These are phyloP conservation scores for Drosophila greeni DNA, from an alignment of 2,888 invertebrate genomes.

Conservation along the genomic window DNA sequence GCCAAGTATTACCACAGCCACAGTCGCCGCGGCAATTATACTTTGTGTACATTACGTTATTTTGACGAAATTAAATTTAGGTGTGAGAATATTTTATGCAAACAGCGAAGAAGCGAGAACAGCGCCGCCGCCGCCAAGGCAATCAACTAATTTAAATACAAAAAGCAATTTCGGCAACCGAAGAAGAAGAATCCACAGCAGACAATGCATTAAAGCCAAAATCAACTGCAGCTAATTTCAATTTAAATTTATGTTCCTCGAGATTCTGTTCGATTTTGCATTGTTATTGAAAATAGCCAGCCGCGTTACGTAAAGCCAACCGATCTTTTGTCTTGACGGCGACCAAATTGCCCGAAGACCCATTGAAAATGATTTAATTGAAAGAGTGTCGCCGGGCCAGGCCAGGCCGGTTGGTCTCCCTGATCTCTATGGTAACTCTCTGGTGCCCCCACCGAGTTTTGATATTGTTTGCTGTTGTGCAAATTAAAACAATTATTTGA, in stretches of 20 bases:
- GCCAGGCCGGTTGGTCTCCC: slow-evolving; percentile 46
- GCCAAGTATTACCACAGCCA: slow-evolving; percentile 14
- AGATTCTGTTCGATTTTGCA: slow-evolving; percentile 52
- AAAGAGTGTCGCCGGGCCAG: slow-evolving; percentile 46
- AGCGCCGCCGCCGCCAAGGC: slow-evolving; percentile 48
- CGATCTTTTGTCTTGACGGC: slow-evolving; percentile 24
- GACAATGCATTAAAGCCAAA: slow-evolving; percentile 60
- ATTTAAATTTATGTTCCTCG: slow-evolving; percentile 58
- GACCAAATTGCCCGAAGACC: slow-evolving; percentile 41
- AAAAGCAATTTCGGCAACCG: slow-evolving; percentile 47
- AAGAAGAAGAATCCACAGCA: slow-evolving; percentile 37
- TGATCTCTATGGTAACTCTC: slow-evolving; percentile 28
- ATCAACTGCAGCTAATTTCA: slow-evolving; percentile 45
- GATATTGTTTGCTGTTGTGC: slow-evolving; percentile 62
- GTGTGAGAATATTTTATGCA: slow-evolving; percentile 57
- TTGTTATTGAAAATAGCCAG: slow-evolving; percentile 54
- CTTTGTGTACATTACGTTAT: slow-evolving; percentile 28
- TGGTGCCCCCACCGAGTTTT: slow-evolving; percentile 34
- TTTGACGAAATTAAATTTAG: slow-evolving; percentile 57
- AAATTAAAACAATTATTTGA: slow-evolving; percentile 67
- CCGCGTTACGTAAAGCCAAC: slow-evolving; percentile 27
- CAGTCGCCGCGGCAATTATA: slow-evolving; percentile 15
- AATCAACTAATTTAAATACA: slow-evolving; percentile 69
- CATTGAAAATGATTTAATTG: slow-evolving; percentile 55
- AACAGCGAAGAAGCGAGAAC: slow-evolving; percentile 16